These are phyloP conservation scores for Megaceryle maxima DNA, from an alignment of 2,113 vertebrate genomes.

Conservation along the genomic window DNA sequence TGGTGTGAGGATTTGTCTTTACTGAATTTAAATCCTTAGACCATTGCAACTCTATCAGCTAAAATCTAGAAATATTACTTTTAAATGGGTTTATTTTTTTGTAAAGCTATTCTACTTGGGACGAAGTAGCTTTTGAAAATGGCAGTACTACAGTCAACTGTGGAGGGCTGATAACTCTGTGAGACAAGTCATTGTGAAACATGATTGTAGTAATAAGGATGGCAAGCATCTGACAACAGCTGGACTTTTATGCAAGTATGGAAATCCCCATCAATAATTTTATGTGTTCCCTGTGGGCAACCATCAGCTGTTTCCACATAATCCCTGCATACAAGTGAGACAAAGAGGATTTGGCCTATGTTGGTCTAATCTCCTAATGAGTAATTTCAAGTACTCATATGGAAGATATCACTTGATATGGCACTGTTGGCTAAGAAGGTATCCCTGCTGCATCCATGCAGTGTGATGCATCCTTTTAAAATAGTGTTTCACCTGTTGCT, in stretches of 20 bases:
- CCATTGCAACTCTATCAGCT: background rate
- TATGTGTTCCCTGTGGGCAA: background rate
- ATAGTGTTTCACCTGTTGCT: conserved; percentile 11
- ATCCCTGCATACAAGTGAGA: background rate
- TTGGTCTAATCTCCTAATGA: background rate
- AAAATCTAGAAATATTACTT: background rate
- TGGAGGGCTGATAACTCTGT: background rate
- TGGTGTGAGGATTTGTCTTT: accelerated
- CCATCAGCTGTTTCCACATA: background rate
- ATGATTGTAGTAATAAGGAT: background rate
- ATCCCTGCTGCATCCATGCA: background rate
- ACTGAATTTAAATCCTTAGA: background rate
- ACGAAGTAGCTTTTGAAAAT: background rate
- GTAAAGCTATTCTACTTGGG: background rate
- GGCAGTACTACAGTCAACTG: background rate
- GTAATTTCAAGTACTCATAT: background rate
- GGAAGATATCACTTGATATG: background rate
- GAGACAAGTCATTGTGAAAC: background rate
- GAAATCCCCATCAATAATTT: background rate
- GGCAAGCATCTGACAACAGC: background rate
- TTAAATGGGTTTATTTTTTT: background rate
- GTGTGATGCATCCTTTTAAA: conserved; percentile 7
- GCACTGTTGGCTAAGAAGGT: background rate
- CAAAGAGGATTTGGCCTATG: background rate
- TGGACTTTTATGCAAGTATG: background rate